phyloP scores from a whole-genome alignment of 1,140 invertebrate species.

The Belonocnema kinseyi region DNA sequence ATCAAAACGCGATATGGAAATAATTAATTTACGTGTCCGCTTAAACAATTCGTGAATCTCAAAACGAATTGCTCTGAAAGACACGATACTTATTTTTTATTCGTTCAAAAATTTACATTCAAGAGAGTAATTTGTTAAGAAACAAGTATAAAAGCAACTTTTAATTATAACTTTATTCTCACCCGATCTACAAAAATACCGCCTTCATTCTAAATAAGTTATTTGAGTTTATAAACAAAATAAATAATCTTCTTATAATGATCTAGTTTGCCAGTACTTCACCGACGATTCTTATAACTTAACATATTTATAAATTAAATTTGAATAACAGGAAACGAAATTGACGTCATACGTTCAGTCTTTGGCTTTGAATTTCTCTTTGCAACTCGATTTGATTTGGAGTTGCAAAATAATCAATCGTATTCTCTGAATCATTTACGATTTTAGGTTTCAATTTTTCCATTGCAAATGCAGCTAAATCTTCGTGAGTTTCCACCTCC shows the following conservation, averaged over 20 bases:
- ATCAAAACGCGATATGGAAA: conserved; percentile 41
- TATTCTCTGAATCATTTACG: neutral
- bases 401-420: neutral
- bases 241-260: conserved; percentile 6
- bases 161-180: neutral
- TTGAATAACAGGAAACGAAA: no score
- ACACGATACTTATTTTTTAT: conserved; percentile 58
- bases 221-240: conserved; percentile 25
- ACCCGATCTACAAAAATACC: neutral
- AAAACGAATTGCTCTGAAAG: conserved; percentile 66
- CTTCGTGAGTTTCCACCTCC: conserved; percentile 86
- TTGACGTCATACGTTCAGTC: no score
- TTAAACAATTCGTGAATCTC: conserved; percentile 67
- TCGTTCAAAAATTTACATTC: conserved; percentile 15
- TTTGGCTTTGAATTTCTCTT: no score
- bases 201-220: no score
- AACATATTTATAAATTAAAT: no score
- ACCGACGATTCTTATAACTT: no score
- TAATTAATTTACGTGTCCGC: conserved; percentile 69
- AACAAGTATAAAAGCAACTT: neutral
- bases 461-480: conserved; percentile 85
- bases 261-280: neutral
- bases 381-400: neutral
- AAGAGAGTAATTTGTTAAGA: conserved; percentile 7
- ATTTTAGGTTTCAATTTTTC: conserved; percentile 72